Percentiles rank a stretch among this genome's conserved stretches.
These are phyloP conservation scores for Apocrypta bakeri DNA, from an alignment of 1,140 invertebrate genomes.

Conservation along the genomic window DNA sequence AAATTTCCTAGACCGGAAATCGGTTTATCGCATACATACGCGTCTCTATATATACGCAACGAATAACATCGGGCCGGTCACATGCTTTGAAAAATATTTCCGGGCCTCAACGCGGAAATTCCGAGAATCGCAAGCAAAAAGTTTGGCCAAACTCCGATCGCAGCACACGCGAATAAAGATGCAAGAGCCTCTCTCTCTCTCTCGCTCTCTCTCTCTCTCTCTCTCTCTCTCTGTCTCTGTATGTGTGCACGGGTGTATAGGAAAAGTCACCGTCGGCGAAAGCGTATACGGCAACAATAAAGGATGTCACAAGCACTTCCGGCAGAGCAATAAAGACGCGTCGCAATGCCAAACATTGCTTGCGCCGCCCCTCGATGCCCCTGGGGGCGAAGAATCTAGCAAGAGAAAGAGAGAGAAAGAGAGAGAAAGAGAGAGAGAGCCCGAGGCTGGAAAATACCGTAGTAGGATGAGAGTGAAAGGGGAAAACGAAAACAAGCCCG, in stretches of 20 bases:
- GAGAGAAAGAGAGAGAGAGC: constrained; percentile 43
- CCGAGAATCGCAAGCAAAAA: constrained; percentile 43
- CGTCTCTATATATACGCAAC: not conserved
- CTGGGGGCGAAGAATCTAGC: not conserved
- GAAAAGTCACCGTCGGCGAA: constrained; percentile 52
- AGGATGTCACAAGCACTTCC: constrained; percentile 60
- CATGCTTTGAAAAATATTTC: constrained; percentile 51
- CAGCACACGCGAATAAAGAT: constrained; percentile 48
- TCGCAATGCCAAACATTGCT: constrained; percentile 55
- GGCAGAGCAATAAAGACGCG: constrained; percentile 61
- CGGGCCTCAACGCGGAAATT: not conserved
- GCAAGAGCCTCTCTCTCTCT: not conserved
- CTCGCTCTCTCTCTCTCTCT: not conserved
- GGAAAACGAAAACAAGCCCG: constrained; percentile 6
- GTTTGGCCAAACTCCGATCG: constrained; percentile 51
- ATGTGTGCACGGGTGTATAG: constrained; percentile 30
- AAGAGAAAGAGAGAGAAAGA: constrained; percentile 22
- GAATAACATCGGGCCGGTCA: constrained; percentile 9
- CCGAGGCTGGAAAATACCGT: not conserved
- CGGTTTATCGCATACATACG: constrained; percentile 49
- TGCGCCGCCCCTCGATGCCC: constrained; percentile 35
- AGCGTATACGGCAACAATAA: constrained; percentile 56
- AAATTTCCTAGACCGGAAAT: constrained; percentile 29
- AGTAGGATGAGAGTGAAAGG: not conserved
- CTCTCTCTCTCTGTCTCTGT: not conserved